Conservation (phyloP, 92 coral and sea anemone species). For the Porites cylindrica region DNA sequence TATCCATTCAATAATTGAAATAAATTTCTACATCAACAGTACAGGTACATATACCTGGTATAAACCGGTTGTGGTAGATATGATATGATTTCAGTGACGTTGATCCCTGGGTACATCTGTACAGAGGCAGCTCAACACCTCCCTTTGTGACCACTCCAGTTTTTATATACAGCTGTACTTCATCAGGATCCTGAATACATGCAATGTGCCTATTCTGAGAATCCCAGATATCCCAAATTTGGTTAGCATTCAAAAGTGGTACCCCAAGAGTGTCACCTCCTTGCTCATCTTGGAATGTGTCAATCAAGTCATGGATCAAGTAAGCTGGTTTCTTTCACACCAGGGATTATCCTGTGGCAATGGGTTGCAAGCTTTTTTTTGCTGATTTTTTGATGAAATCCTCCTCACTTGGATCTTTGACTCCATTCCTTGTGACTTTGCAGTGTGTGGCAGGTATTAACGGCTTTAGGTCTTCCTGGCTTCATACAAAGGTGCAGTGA, state of each 20-base stretch:
- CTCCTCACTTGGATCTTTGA: no score
- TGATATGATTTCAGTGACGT: constrained; percentile 79
- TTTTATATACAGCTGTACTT: constrained; percentile 42
- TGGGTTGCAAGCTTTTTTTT: no score
- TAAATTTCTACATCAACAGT: no score
- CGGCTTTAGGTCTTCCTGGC: no score
- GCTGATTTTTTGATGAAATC: no score
- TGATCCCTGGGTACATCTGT: constrained; percentile 64
- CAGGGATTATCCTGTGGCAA: no score
- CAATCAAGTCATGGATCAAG: constrained; percentile 50
- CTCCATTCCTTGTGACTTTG: no score
- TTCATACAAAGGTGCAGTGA: no score
- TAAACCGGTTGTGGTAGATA: constrained; percentile 62
- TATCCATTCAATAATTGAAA: no score
- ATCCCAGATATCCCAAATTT: constrained; percentile 66
- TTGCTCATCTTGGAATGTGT: constrained; percentile 52
- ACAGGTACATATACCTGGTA: constrained; percentile 67
- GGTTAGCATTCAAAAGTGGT: constrained; percentile 58
- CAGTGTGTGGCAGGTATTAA: no score
- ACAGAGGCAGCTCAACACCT: constrained; percentile 56
- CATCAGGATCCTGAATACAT: constrained; percentile 71
- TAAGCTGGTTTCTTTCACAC: no score
- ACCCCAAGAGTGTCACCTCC: constrained; percentile 72
- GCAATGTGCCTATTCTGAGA: constrained; percentile 57
- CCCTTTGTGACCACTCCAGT: constrained; percentile 55